Conservation (phyloP, 2,113 vertebrate genomes). For the Sinocyclocheilus rhinocerous region DNA sequence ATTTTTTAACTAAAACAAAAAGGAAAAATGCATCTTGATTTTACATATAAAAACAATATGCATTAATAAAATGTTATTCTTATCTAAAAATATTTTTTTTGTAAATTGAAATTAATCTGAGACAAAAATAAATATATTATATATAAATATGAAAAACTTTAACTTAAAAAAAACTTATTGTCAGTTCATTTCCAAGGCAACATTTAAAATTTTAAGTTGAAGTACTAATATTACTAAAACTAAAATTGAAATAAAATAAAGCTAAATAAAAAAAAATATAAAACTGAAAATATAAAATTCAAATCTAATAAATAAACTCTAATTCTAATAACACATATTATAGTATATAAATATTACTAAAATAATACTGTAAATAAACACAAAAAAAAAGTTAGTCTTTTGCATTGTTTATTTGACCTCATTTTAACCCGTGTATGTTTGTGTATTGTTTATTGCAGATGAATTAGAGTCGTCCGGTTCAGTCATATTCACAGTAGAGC, state of each 20-base stretch:
- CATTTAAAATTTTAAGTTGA: too few relatives aligned
- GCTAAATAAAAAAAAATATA: not conserved
- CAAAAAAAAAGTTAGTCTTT: not conserved
- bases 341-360: not conserved
- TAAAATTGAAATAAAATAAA: not conserved
- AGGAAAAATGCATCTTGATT: too few relatives aligned
- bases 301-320: not conserved
- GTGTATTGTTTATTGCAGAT: conserved; percentile 73
- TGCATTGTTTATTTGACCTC: not conserved
- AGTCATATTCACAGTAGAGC: conserved; percentile 94
- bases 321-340: not conserved
- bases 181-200: too few relatives aligned
- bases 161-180: too few relatives aligned
- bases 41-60: too few relatives aligned
- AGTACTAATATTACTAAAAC: not conserved
- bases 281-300: not conserved
- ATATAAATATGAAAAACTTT: not conserved
- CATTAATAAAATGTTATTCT: too few relatives aligned
- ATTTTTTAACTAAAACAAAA: too few relatives aligned
- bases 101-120: not conserved
- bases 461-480: conserved; percentile 93
- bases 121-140: not conserved
- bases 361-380: not conserved
- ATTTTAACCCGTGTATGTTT: not conserved
- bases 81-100: too few relatives aligned